Base-by-base conservation (phyloP, 2,797 vertebrate species). In the Taeniopygia guttata region DNA sequence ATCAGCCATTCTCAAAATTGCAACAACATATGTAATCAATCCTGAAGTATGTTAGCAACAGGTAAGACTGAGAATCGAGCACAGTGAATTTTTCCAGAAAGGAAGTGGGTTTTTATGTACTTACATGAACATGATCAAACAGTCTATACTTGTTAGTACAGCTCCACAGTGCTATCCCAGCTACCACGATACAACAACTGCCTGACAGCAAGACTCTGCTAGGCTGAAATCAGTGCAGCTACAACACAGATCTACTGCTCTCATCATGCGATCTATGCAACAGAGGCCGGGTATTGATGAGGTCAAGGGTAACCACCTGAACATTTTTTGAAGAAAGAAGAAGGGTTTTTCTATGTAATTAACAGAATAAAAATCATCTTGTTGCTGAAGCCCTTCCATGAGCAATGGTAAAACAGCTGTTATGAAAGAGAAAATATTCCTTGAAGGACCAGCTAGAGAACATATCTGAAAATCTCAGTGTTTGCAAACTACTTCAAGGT, bases 341-440 rank as follows among this genome's bases (percentile, higher is more conserved):
- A n/a, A 64, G 14, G 10, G 0, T 1, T 20, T 64, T 64, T 26
- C 17, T 38, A 40, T 27, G 10, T 26, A 84, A 42, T 66, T 26
- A 83, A 29, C 19, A 69, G 67, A 84, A 78, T 38, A n/a, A 81
- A 91, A 92, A 52, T 11, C 17, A 75, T 45, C 32, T 79, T 91
- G 15, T 36, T 60, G 34, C 12, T 77, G 69, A 95, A 85, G 38
- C 7, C 45, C 8, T 69, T 64, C 25, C 29, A 58, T 15, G 10
- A 76, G 22, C 21, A 74, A 48, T 1, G 0, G 42, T n/a, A 69
- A 64, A 29, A 90, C 8, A 69, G 38, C 2, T 43, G 46, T 46
- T 54, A 46, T 13, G 29, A n/a, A 85, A 85, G 77, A 9, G 43
- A 25, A 36, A 74, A 40, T 48, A 46, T 5, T 46, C 45, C 23